A percentile compares a stretch with the other conserved stretches of the same genome.
Conservation (phyloP, 2,888 invertebrate species). For the Pammene aurita region DNA sequence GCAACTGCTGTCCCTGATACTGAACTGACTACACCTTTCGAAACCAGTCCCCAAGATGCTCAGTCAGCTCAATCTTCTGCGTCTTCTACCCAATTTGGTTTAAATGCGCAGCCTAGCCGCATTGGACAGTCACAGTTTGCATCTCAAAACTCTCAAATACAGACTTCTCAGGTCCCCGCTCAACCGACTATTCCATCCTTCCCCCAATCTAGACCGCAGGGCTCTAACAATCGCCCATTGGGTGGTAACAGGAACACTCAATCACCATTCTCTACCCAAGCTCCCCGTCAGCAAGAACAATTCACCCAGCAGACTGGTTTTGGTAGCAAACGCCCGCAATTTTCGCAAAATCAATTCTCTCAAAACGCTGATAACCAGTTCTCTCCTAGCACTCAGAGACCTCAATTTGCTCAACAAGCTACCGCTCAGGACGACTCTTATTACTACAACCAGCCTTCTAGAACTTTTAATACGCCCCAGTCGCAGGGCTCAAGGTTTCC, state of each 20-base stretch:
- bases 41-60: slow-evolving; percentile 46
- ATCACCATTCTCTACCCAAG: slow-evolving; percentile 41
- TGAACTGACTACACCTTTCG: slow-evolving; percentile 62
- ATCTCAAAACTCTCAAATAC: slow-evolving; percentile 30
- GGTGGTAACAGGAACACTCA: slow-evolving; percentile 30
- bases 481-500: slow-evolving; percentile 52
- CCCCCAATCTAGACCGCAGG: slow-evolving; percentile 37
- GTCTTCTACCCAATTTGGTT: slow-evolving; percentile 27
- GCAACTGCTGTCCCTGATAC: slow-evolving; percentile 56
- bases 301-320: slow-evolving; percentile 41
- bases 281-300: slow-evolving; percentile 29
- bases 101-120: slow-evolving; percentile 35
- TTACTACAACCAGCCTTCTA: slow-evolving; percentile 64
- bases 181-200: slow-evolving; percentile 42
- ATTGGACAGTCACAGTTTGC: slow-evolving; percentile 42
- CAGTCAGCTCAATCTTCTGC: slow-evolving; percentile 31
- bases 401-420: slow-evolving; percentile 51
- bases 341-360: slow-evolving; percentile 41
- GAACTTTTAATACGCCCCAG: slow-evolving; percentile 54
- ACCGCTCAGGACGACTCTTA: slow-evolving; percentile 61
- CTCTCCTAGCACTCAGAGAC: slow-evolving; percentile 50
- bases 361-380: slow-evolving; percentile 47
- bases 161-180: slow-evolving; percentile 37
- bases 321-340: slow-evolving; percentile 34
- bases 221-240: slow-evolving; percentile 29